Base-by-base conservation (phyloP, 2,888 invertebrate genomes). In the Eupithecia subfuscata region DNA sequence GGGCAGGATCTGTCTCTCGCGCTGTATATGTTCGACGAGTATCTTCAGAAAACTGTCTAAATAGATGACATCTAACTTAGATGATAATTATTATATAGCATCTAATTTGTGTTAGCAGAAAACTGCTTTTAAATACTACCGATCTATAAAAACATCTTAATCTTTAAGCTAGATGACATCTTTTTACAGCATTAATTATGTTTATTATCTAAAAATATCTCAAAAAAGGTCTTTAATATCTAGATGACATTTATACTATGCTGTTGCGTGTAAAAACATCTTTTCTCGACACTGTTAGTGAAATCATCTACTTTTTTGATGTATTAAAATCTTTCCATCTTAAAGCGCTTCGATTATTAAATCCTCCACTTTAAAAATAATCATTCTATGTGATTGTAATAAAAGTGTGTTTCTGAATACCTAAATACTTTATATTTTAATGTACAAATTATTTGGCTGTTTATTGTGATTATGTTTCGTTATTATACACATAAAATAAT, bases 1-100 rank as follows among this genome's bases (percentile, higher is more conserved):
- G 92, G 91, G 1, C 90, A 91, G 68, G 96, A 97, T 83, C 92
- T 96, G 72, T 96, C 97, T 0, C 91, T 98, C 74, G 94, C 96
- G 14, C 87, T 97, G 76, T 97, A 96, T 86, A 87, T 98, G 82
- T 98, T 97, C 87, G 98, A 98, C 91, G 97, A 97, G 86, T 96
- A 95, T 76, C 87, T 95, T 34, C 90, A 93, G 85, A 95, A 95
- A 80, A 85, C 85, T 48, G 85, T 84, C 67, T 93, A 56, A 56
- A 11, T 56, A 92, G 56, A 48, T 34, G n/a, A 12, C 45, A 34
- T 64, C 25, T n/a, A 37, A 7, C 34, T 37, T 45, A 64, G 14
- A 56, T 56, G 52, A 56, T 56, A 22, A 22, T 56, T 56, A 56
- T 56, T 60, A 25, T 22, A 30, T 30, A 30, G 7, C 45, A 34